Percentiles rank a stretch among this genome's conserved stretches.
Evolutionary conservation across 2,113 vertebrate species (phyloP).

Genomic region (Sander lucioperca): DNA sequence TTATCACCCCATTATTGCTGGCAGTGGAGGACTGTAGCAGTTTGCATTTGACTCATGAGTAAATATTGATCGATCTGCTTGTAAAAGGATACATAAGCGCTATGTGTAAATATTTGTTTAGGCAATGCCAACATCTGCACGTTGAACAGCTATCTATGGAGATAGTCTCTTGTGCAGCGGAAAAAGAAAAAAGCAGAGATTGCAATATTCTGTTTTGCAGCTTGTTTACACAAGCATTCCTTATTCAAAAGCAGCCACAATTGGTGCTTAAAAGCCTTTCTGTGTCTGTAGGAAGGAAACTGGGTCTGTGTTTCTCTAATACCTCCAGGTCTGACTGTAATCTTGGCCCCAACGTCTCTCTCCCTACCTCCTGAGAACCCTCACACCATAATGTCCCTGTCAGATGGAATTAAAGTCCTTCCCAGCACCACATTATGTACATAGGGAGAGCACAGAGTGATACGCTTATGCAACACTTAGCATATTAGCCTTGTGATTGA

Average conservation of each 20-base stretch:
- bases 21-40: constrained; percentile 59
- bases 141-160: constrained; percentile 53
- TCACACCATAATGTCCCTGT: constrained; percentile 73
- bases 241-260: constrained; percentile 23
- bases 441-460: constrained; percentile 70
- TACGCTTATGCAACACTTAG: constrained; percentile 79
- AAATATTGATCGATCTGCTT: constrained; percentile 82
- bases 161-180: background rate
- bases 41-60: constrained; percentile 77
- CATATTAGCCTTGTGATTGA: constrained; percentile 79
- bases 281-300: constrained; percentile 50
- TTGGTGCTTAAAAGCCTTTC: constrained; percentile 64
- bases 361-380: constrained; percentile 46
- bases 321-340: constrained; percentile 50
- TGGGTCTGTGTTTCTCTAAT: constrained; percentile 37
- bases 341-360: constrained; percentile 39
- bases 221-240: constrained; percentile 37
- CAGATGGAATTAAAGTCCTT: constrained; percentile 73
- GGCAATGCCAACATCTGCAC: constrained; percentile 62
- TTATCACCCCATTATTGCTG: constrained; percentile 66
- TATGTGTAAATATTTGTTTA: constrained; percentile 77
- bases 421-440: constrained; percentile 65
- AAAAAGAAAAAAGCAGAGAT: background rate
- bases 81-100: constrained; percentile 73
- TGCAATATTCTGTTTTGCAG: constrained; percentile 40